Conservation (phyloP, 37 sponge, comb jelly and placozoan genomes). For the Halisarca cf. caerulea region DNA sequence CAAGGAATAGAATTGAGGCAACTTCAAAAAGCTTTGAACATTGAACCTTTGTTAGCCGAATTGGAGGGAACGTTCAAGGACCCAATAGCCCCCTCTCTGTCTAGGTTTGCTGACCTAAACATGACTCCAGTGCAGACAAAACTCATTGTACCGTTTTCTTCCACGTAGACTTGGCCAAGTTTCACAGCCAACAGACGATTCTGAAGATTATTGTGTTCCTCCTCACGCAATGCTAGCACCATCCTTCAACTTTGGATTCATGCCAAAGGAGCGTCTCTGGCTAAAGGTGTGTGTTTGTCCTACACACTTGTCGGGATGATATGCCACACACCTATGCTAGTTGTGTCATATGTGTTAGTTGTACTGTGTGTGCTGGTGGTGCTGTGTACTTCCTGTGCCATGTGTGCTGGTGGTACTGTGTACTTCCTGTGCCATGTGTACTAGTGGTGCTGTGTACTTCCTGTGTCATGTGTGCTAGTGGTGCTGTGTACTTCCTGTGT, state of each 20-base stretch:
- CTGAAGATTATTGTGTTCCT: not conserved
- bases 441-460: too few relatives aligned
- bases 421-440: too few relatives aligned
- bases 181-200: not conserved
- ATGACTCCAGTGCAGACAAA: not conserved
- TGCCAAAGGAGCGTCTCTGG: constrained; percentile 10
- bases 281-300: too few relatives aligned
- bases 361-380: constrained; percentile 1
- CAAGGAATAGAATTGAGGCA: not conserved
- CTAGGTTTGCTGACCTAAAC: not conserved
- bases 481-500: constrained; percentile 1
- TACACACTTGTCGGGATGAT: too few relatives aligned
- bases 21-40: constrained; percentile 53
- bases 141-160: not conserved
- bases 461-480: too few relatives aligned
- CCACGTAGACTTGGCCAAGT: not conserved
- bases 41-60: constrained; percentile 57
- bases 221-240: not conserved
- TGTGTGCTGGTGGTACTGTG: not conserved
- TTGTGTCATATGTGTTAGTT: constrained; percentile 7
- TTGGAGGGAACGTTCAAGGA: constrained; percentile 44
- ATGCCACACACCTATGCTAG: too few relatives aligned
- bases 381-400: too few relatives aligned
- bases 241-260: constrained; percentile 10
- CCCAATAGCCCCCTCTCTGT: not conserved